Evolutionary conservation across 2,113 vertebrate genomes (phyloP).

Genomic region (Bos javanicus): DNA sequence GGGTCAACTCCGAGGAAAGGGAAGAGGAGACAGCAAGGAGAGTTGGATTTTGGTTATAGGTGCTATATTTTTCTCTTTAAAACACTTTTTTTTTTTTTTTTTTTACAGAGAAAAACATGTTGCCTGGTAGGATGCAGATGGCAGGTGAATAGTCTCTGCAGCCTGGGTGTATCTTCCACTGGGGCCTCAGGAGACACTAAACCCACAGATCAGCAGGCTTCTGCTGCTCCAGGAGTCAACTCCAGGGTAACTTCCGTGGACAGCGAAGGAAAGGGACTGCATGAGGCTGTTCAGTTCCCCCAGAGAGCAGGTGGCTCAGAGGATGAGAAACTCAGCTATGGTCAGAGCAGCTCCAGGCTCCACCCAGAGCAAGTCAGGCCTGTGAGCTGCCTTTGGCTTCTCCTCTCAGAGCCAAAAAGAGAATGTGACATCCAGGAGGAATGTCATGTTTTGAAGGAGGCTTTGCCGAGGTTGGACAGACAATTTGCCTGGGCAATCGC

Average conservation of each 20-base stretch:
- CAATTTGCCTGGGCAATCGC: rapidly evolving
- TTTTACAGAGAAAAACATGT: neutral
- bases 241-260: neutral
- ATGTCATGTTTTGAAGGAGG: neutral
- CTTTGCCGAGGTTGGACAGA: neutral
- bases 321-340: neutral
- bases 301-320: neutral
- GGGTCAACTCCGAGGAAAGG: neutral
- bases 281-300: neutral
- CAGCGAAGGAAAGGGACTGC: neutral
- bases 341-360: neutral
- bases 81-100: neutral
- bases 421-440: neutral
- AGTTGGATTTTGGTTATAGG: neutral
- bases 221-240: neutral
- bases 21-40: neutral
- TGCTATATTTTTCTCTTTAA: neutral
- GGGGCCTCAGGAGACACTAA: neutral
- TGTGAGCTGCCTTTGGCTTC: neutral
- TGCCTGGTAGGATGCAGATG: neutral
- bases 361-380: neutral
- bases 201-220: neutral
- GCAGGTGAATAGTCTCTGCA: neutral
- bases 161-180: neutral
- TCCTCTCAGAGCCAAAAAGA: neutral